These are phyloP conservation scores for Alligator mississippiensis DNA, from an alignment of 2,113 vertebrate genomes.

Conservation along the genomic window DNA sequence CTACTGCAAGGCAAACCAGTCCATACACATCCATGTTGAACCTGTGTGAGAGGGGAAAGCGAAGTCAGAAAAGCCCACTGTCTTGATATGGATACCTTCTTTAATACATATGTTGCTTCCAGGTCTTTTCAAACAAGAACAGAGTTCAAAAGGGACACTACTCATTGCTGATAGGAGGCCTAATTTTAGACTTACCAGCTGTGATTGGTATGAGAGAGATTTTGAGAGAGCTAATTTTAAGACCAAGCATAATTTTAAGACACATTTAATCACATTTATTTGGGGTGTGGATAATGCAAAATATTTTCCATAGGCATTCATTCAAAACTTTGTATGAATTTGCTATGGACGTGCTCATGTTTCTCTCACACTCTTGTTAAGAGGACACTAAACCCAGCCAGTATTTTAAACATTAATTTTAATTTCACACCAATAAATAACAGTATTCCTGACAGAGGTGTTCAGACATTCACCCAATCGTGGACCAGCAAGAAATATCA, in stretches of 20 bases:
- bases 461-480: neutral
- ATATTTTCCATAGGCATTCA: constrained; percentile 65
- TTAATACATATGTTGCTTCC: neutral
- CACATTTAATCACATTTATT: constrained; percentile 37
- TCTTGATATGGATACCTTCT: neutral
- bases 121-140: neutral
- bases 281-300: constrained; percentile 36
- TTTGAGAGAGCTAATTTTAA: constrained; percentile 63
- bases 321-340: constrained; percentile 9
- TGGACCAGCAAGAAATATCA: neutral
- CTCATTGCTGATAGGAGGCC: neutral
- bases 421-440: neutral
- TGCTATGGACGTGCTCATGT: neutral
- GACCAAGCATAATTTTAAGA: constrained; percentile 57
- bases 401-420: neutral
- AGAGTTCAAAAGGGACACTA: accelerated
- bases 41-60: neutral
- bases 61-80: neutral
- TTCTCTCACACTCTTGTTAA: neutral
- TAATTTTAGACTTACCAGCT: constrained; percentile 71
- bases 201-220: constrained; percentile 23
- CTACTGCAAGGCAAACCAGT: neutral
- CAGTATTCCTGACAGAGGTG: neutral
- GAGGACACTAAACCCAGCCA: accelerated
- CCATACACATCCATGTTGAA: neutral